Conservation (phyloP, 2,113 vertebrate species). For the Rattus norvegicus region DNA sequence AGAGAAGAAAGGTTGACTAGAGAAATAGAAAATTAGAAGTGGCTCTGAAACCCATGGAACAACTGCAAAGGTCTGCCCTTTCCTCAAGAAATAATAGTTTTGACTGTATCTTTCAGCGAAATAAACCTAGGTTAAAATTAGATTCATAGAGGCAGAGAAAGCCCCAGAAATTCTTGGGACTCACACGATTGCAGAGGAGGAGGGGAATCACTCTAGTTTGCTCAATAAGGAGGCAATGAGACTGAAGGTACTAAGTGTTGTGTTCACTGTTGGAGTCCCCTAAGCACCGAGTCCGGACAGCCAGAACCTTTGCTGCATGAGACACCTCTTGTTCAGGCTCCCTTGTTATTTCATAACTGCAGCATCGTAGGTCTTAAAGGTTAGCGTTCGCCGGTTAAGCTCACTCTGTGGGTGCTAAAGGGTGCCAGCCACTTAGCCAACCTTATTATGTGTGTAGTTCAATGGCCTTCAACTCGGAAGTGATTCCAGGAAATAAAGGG, state of each 20-base stretch:
- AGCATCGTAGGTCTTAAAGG: background rate
- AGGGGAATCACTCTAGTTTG: background rate
- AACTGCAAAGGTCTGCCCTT: background rate
- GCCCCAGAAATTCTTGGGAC: background rate
- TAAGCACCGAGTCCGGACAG: background rate
- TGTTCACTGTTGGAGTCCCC: background rate
- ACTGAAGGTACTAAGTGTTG: background rate
- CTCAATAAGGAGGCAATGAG: background rate
- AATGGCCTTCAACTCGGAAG: background rate
- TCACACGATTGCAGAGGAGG: background rate
- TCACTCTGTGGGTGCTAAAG: background rate
- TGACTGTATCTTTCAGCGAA: background rate
- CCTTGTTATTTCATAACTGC: background rate
- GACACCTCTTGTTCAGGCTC: background rate
- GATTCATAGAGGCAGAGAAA: background rate
- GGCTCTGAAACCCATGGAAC: background rate
- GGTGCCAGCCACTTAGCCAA: background rate
- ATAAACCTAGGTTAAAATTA: background rate
- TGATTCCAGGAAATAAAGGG: background rate
- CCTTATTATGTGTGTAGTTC: background rate
- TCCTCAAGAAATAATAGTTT: background rate
- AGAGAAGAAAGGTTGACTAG: background rate
- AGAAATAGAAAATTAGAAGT: background rate
- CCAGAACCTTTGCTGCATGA: background rate
- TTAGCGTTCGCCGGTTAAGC: background rate